phyloP scores from a whole-genome alignment of 2,113 vertebrate genomes.

The Lamprotornis superbus region DNA sequence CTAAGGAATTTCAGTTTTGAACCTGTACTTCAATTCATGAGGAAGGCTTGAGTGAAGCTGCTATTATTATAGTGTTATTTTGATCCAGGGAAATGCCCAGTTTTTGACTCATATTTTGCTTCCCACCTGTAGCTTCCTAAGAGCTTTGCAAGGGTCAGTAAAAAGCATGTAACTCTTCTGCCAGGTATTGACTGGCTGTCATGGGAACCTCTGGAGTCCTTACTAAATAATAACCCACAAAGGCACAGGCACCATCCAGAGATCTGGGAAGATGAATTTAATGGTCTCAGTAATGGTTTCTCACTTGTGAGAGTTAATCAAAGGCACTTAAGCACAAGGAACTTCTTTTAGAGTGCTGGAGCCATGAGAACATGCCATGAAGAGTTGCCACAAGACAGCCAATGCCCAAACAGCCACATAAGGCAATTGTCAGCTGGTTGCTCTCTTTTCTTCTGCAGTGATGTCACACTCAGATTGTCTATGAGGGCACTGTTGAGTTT shows the following conservation, averaged over 20 bases:
- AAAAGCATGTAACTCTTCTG: neutral
- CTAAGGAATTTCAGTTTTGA: conserved; percentile 3
- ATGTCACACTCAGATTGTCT: neutral
- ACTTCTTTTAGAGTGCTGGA: neutral
- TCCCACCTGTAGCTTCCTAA: neutral
- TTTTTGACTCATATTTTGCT: neutral
- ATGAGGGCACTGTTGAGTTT: neutral
- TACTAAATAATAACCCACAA: neutral
- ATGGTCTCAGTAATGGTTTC: neutral
- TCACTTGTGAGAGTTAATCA: neutral
- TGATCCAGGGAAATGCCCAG: neutral
- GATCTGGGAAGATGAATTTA: neutral
- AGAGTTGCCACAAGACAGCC: neutral
- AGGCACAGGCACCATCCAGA: neutral
- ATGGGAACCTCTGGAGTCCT: neutral
- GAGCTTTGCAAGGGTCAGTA: neutral
- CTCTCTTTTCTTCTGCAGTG: neutral
- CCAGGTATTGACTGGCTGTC: neutral
- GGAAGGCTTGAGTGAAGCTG: neutral
- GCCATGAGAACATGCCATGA: neutral
- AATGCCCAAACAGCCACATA: fast-evolving
- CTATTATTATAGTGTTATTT: neutral
- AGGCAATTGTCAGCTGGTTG: neutral
- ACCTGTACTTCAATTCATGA: neutral
- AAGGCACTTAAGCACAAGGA: neutral